phyloP scores from a whole-genome alignment of 2,888 invertebrate genomes.

The Osedax fenrisi region DNA sequence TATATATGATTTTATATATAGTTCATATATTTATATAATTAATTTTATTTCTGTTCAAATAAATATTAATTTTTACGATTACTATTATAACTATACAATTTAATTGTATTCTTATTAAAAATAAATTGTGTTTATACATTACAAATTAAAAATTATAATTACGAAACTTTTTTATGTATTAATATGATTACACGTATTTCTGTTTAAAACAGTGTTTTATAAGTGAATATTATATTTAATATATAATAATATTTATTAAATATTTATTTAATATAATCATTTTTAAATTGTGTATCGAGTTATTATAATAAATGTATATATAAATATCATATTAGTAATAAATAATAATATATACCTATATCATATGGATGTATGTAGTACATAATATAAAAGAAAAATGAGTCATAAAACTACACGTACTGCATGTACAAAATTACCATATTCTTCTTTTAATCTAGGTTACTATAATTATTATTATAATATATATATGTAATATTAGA shows the following conservation, averaged over 20 bases:
- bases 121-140: too few relatives aligned
- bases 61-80: too few relatives aligned
- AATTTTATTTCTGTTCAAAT: too few relatives aligned
- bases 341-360: not conserved
- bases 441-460: not conserved
- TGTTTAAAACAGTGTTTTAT: too few relatives aligned
- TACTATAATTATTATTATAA: not conserved
- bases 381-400: not conserved
- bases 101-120: too few relatives aligned
- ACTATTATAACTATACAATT: too few relatives aligned
- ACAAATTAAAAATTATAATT: too few relatives aligned
- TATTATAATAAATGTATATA: not conserved
- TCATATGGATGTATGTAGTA: not conserved
- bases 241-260: not conserved
- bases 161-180: too few relatives aligned
- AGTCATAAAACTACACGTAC: not conserved
- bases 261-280: not conserved
- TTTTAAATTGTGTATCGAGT: not conserved
- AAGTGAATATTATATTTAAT: not conserved
- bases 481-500: not conserved
- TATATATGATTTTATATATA: too few relatives aligned
- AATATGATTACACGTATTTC: too few relatives aligned
- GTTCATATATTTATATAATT: too few relatives aligned
- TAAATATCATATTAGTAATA: not conserved
- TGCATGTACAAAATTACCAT: not conserved